Conservation (phyloP, 2,113 vertebrate species). For the Odontophorus gujanensis region DNA sequence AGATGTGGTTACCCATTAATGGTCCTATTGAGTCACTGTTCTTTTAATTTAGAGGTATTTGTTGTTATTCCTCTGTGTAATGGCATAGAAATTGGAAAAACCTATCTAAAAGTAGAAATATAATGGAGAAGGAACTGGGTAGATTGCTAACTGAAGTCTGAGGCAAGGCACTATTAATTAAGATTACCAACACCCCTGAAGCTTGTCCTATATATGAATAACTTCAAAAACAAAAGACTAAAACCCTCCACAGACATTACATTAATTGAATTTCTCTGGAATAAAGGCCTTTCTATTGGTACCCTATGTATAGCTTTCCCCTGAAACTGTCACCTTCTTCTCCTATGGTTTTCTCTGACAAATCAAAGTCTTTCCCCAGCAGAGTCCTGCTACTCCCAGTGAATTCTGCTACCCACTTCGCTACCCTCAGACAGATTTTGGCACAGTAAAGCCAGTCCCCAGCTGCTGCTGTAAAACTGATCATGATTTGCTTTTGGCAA, state of each 20-base stretch:
- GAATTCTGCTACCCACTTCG: neutral
- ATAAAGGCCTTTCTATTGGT: neutral
- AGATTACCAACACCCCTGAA: neutral
- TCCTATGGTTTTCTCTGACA: neutral
- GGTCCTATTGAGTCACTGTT: neutral
- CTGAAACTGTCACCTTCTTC: neutral
- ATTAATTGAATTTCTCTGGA: neutral
- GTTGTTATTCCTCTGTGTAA: neutral
- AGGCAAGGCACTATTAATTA: neutral
- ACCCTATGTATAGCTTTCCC: neutral
- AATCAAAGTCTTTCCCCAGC: fast-evolving
- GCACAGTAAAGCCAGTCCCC: neutral
- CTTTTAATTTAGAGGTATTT: neutral
- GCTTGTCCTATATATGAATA: neutral
- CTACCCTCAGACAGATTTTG: neutral
- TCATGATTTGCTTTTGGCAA: neutral
- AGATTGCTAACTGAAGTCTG: neutral
- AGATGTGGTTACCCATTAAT: neutral
- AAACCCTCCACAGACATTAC: neutral
- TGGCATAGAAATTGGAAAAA: neutral
- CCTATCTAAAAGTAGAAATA: neutral
- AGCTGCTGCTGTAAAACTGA: neutral
- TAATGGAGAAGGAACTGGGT: neutral
- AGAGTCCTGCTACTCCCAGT: neutral
- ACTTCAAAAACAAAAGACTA: neutral